phyloP scores from a whole-genome alignment of 2,797 vertebrate genomes.

The Paguma larvata region DNA sequence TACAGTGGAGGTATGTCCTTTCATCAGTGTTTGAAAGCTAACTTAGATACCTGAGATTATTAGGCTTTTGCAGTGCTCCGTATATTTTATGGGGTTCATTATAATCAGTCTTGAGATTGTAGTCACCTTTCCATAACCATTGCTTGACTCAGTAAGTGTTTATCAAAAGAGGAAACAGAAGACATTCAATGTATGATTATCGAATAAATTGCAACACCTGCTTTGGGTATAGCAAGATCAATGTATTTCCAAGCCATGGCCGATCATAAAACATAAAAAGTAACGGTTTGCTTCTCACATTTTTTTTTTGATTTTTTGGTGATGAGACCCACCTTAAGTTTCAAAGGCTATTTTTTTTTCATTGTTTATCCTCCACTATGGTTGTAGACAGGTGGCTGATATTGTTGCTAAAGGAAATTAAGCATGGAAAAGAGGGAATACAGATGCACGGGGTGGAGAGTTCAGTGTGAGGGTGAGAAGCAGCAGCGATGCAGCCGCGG shows the following conservation, averaged over 20 bases:
- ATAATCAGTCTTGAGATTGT: background rate
- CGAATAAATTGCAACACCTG: conserved; percentile 22
- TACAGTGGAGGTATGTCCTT: background rate
- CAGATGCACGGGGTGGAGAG: background rate
- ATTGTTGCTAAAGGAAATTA: background rate
- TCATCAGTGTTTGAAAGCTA: background rate
- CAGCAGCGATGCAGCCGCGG: background rate
- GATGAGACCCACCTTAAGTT: background rate
- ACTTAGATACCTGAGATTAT: background rate
- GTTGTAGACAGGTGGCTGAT: background rate
- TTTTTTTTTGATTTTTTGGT: background rate
- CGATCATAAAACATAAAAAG: background rate
- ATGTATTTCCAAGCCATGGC: background rate
- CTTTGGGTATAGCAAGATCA: background rate
- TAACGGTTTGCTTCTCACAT: conserved; percentile 20
- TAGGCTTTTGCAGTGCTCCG: background rate
- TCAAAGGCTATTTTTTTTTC: background rate
- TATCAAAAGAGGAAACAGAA: conserved; percentile 45
- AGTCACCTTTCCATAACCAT: background rate
- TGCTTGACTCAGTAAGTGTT: conserved; percentile 27
- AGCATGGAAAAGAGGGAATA: background rate
- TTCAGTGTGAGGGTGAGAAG: background rate
- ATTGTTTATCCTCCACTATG: background rate
- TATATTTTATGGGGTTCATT: background rate
- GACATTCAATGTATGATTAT: background rate